Evolutionary conservation across 1,140 invertebrate species (phyloP).

Genomic region (Arctopsyche grandis): DNA sequence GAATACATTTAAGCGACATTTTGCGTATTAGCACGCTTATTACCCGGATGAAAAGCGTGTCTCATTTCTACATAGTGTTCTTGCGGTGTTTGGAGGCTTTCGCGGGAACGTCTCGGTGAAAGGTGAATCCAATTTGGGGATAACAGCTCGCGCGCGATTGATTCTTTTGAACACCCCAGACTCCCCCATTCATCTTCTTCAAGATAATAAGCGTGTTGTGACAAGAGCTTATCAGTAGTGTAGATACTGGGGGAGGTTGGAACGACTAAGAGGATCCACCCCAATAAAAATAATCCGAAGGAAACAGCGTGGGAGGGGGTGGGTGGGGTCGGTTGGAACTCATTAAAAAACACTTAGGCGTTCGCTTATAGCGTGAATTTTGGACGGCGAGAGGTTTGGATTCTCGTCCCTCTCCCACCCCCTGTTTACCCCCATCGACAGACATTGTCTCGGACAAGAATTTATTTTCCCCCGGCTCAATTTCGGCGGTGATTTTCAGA

Average conservation of each 20-base stretch:
- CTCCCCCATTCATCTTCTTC: slow-evolving; percentile 33
- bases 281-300: slow-evolving; percentile 40
- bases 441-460: slow-evolving; percentile 22
- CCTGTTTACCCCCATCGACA: too few relatives aligned
- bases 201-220: slow-evolving; percentile 34
- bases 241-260: not conserved
- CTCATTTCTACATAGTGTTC: too few relatives aligned
- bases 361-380: slow-evolving; percentile 22
- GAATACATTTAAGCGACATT: too few relatives aligned
- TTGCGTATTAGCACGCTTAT: too few relatives aligned
- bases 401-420: not conserved
- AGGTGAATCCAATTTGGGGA: slow-evolving; percentile 29
- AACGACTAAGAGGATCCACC: not conserved
- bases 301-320: too few relatives aligned
- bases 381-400: not conserved
- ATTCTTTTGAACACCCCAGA: slow-evolving; percentile 18
- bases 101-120: not conserved
- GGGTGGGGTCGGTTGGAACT: slow-evolving; percentile 12
- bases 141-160: slow-evolving; percentile 23
- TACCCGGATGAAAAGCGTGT: too few relatives aligned
- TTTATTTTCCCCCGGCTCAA: not conserved
- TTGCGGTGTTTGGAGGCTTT: not conserved
- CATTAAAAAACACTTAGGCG: slow-evolving; percentile 37
- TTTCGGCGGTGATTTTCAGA: slow-evolving; percentile 3
- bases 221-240: slow-evolving; percentile 38